These are phyloP conservation scores for Tetrao urogallus DNA, from an alignment of 2,113 vertebrate genomes.

Conservation along the genomic window DNA sequence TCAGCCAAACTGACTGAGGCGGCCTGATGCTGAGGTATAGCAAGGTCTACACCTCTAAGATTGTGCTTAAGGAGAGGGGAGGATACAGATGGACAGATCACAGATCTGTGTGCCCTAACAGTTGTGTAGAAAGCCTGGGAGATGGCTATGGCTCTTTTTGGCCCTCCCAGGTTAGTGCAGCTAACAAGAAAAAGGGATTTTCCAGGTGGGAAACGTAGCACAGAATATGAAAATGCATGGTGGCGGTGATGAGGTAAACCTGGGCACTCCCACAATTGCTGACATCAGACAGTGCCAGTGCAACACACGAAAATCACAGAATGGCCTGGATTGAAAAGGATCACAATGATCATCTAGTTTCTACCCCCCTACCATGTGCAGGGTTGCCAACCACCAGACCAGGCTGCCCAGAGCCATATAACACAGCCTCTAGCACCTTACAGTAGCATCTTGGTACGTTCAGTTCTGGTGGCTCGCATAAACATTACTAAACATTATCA, in stretches of 20 bases:
- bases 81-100: not conserved
- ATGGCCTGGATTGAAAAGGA: too few species aligned
- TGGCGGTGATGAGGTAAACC: not conserved
- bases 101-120: rapidly evolving
- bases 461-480: not conserved
- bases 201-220: not conserved
- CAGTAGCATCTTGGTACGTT: not conserved
- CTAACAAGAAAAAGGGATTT: not conserved
- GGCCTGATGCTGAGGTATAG: not conserved
- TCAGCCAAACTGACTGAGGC: not conserved
- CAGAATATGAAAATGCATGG: rapidly evolving
- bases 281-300: not conserved
- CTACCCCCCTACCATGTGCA: too few species aligned
- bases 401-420: too few species aligned
- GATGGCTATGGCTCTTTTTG: not conserved
- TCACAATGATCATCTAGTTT: too few species aligned
- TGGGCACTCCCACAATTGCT: not conserved
- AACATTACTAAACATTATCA: not conserved
- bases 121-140: not conserved
- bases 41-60: not conserved
- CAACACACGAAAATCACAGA: not conserved
- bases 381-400: too few species aligned
- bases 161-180: not conserved
- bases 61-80: too few species aligned
- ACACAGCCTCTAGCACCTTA: not conserved